These are phyloP conservation scores for Callyntrura sp. DNA, from an alignment of 2,888 invertebrate genomes.

Conservation along the genomic window DNA sequence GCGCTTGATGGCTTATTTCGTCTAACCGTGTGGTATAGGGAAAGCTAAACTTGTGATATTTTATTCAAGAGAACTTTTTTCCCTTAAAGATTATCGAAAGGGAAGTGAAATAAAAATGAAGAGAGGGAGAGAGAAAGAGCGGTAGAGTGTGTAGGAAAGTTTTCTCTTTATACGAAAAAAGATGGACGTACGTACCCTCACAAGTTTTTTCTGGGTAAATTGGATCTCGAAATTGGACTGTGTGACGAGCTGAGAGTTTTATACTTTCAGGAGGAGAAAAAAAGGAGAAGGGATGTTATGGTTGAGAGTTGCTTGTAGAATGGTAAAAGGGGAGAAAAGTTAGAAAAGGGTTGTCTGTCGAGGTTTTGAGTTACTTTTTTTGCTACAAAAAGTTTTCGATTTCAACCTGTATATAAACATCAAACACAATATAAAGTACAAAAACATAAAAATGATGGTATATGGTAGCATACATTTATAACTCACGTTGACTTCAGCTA, in stretches of 20 bases:
- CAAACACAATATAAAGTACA: background rate
- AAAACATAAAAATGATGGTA: background rate
- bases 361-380: constrained; percentile 68
- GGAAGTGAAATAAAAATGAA: constrained; percentile 58
- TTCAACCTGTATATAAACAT: constrained; percentile 56
- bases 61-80: constrained; percentile 75
- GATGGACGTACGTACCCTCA: constrained; percentile 67
- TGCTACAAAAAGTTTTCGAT: constrained; percentile 57
- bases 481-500: background rate
- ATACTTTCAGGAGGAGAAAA: constrained; percentile 58
- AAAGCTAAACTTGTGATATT: constrained; percentile 75
- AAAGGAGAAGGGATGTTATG: constrained; percentile 63
- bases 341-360: constrained; percentile 69
- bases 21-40: constrained; percentile 15
- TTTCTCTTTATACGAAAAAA: constrained; percentile 58
- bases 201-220: constrained; percentile 75
- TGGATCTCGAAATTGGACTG: constrained; percentile 78
- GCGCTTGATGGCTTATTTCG: background rate
- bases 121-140: constrained; percentile 18
- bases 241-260: constrained; percentile 79
- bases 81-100: constrained; percentile 71
- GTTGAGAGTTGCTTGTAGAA: constrained; percentile 63
- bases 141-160: constrained; percentile 56
- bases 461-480: background rate
- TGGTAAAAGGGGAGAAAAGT: constrained; percentile 74